phyloP scores from a whole-genome alignment of 2,888 invertebrate genomes.

The Ectemnius lituratus region DNA sequence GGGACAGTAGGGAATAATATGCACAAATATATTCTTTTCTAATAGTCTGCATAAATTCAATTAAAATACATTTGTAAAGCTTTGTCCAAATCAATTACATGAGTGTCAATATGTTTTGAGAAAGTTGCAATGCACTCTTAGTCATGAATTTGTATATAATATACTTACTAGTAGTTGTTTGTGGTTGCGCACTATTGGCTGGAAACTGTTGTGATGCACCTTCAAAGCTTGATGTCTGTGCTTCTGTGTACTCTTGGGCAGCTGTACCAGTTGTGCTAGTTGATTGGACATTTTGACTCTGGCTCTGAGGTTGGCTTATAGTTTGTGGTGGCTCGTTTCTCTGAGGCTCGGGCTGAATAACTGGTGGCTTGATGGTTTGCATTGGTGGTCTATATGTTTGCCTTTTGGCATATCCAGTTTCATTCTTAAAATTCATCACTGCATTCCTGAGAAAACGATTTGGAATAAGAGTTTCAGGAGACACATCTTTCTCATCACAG shows the following conservation, averaged over 20 bases:
- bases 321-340: constrained; percentile 40
- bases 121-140: too few relatives aligned
- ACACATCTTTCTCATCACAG: constrained; percentile 94
- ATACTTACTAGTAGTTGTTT: constrained; percentile 52
- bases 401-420: constrained; percentile 90
- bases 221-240: constrained; percentile 41
- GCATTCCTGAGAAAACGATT: constrained; percentile 94
- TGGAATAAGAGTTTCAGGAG: constrained; percentile 95
- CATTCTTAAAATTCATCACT: constrained; percentile 93
- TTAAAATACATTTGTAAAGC: too few relatives aligned
- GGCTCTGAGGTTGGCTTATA: constrained; percentile 36
- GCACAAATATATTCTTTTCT: too few relatives aligned
- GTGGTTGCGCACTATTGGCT: constrained; percentile 41
- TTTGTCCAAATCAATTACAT: too few relatives aligned
- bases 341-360: constrained; percentile 33
- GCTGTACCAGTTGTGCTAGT: constrained; percentile 14
- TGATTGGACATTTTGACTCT: constrained; percentile 42
- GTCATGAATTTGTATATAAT: too few relatives aligned
- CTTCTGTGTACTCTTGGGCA: constrained; percentile 53
- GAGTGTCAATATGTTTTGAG: too few relatives aligned
- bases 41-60: too few relatives aligned
- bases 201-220: constrained; percentile 36
- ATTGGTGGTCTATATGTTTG: constrained; percentile 67
- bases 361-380: constrained; percentile 38
- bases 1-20: too few relatives aligned